Evolutionary conservation across 2,888 invertebrate species (phyloP), one percentile per base, ranked within the genome.

Genomic region (Macropis europaea): DNA sequence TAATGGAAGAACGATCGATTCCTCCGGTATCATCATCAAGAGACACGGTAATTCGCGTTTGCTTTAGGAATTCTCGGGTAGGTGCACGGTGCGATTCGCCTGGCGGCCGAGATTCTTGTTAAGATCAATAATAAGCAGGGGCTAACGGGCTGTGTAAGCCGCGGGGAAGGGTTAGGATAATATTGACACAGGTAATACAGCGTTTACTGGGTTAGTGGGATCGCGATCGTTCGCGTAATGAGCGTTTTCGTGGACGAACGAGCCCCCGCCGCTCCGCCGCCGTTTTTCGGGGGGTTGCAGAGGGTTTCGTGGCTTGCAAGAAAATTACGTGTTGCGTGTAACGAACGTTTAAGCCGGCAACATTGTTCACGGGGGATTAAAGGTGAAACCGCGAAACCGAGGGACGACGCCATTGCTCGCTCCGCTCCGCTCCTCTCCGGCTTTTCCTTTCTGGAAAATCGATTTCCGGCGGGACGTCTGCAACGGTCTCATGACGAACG

Each of bases 361-460:
- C 84, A 82, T 85, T 85, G 86, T 86, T 85, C 85, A 80, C 82
- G 76, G 67, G 74, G 83, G 84, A 85, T 85, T 84, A 83, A 77
- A 82, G 75, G 53, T 84, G 79, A 85, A 86, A 83, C 86, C 85
- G 63, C 80, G 66, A 70, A 77, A 81, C 78, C 73, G 50, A 69
- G 59, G 45, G 64, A 72, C 61, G 76, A 75, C 74, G 66, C 63
- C 71, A 67, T 43, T 63, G 54, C 38, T 57, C 57, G 36, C 59
- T 45, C 15, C 47, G 60, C 15, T 56, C 24, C 40, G n/a, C n/a
- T 62, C 40, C 54, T 61, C 48, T 42, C 15, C n/a, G 38, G 32
- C 32, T 42, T 63, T 56, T 28, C 9, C 57, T 53, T 52, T 47
- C 57, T 34, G 40, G 59, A 52, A 32, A 34, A 66, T 73, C 73